Percentiles rank a stretch among this genome's conserved stretches.
phyloP scores from a whole-genome alignment of 2,113 vertebrate genomes.

The Passer domesticus region DNA sequence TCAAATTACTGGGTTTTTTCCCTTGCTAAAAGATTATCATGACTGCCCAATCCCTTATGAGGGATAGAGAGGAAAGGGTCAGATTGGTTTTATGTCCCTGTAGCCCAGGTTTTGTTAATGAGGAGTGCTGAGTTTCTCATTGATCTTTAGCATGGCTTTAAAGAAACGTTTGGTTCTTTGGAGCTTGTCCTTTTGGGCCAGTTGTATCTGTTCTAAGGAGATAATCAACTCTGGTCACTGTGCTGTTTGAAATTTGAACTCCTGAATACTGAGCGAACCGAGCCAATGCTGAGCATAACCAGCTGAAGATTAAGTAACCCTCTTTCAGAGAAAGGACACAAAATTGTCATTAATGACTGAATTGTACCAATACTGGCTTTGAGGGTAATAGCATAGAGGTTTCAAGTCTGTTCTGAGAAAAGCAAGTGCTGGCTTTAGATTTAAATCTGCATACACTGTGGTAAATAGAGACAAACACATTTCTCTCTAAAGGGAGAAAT shows the following conservation, averaged over 20 bases:
- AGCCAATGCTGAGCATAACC: neutral
- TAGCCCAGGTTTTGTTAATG: neutral
- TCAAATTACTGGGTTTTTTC: neutral
- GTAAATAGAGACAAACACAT: neutral
- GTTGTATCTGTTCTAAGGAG: neutral
- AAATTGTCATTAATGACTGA: slow-evolving; percentile 13
- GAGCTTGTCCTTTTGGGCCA: neutral
- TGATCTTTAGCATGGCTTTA: neutral
- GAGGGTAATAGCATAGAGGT: neutral
- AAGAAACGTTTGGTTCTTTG: neutral
- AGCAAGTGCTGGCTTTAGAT: neutral
- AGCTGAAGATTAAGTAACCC: neutral
- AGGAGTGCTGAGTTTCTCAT: neutral
- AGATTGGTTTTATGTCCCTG: neutral
- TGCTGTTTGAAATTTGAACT: slow-evolving; percentile 12
- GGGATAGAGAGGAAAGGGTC: neutral
- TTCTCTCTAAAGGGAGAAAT: neutral
- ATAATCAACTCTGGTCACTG: neutral
- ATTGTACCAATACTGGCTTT: neutral
- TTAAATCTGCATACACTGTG: neutral
- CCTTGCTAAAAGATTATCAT: neutral
- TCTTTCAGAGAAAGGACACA: slow-evolving; percentile 23
- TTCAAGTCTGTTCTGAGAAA: neutral
- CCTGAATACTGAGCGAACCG: neutral
- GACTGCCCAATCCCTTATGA: neutral